Conservation (phyloP, 1,140 invertebrate genomes). For the Galendromus occidentalis region DNA sequence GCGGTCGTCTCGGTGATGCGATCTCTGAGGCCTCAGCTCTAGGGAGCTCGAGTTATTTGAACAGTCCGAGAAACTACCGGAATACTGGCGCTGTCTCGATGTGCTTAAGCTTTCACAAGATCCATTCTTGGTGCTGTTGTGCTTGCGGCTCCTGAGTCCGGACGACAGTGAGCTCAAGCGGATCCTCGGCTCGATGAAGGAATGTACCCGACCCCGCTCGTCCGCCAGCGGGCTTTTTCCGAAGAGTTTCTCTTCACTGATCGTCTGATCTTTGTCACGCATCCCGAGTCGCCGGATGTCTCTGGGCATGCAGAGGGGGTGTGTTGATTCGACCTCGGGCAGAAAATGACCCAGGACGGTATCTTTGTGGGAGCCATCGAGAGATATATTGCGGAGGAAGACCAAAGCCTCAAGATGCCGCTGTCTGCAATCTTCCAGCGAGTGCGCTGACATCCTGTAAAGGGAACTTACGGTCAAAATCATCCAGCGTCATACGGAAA, state of each 20-base stretch:
- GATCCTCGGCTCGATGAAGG: neutral
- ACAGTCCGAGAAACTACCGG: conserved; percentile 1
- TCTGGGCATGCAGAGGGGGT: neutral
- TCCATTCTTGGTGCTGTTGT: neutral
- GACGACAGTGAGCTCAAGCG: neutral
- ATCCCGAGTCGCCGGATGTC: neutral
- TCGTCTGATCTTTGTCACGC: neutral
- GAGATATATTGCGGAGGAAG: conserved; percentile 79
- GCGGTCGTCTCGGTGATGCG: neutral
- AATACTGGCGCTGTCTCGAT: neutral
- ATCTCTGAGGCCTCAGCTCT: neutral
- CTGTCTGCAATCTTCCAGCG: neutral
- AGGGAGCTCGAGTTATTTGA: conserved; percentile 3
- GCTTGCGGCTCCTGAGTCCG: neutral
- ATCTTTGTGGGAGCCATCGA: conserved; percentile 71
- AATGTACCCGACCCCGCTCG: neutral
- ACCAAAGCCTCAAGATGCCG: conserved; percentile 39
- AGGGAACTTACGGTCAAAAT: too few relatives aligned
- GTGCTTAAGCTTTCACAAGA: conserved; percentile 1
- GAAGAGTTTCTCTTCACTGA: conserved; percentile 6
- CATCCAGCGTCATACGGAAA: too few relatives aligned
- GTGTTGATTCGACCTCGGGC: conserved; percentile 15
- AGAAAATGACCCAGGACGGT: conserved; percentile 42
- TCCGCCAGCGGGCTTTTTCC: neutral
- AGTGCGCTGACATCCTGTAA: conserved; percentile 1